A percentile compares a stretch with the other conserved stretches of the same genome.
These are phyloP conservation scores for Morbakka virulenta DNA, from an alignment of 30 jellyfish, hydroid and myxozoan species.

Conservation along the genomic window DNA sequence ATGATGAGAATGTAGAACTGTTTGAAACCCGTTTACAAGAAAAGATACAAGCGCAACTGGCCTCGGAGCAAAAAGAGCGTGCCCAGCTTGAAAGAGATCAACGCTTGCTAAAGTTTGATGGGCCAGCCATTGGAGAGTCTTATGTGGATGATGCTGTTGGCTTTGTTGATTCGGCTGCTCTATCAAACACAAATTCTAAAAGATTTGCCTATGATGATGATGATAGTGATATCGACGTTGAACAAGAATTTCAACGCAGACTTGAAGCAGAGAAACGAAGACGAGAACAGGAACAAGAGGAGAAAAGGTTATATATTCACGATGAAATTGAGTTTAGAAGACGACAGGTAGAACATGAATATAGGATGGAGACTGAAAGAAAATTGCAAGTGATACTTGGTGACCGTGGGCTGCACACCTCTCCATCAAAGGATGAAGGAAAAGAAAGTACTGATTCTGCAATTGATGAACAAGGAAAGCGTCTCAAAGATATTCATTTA, in stretches of 20 bases:
- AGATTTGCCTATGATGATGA: not conserved
- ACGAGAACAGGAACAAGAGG: slow-evolving; percentile 9
- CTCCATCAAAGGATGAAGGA: not conserved
- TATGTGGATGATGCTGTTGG: not conserved
- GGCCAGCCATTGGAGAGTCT: not conserved
- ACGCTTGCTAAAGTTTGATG: not conserved
- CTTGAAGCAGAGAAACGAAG: slow-evolving; percentile 52
- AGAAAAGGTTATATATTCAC: not conserved
- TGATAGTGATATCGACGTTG: slow-evolving; percentile 30
- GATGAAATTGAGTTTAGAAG: slow-evolving; percentile 46
- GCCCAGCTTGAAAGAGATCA: not conserved
- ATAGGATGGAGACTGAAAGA: slow-evolving; percentile 50
- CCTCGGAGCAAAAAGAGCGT: not conserved
- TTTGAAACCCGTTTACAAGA: not conserved
- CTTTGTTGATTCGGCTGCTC: not conserved
- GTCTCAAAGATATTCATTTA: slow-evolving; percentile 9
- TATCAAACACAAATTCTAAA: not conserved
- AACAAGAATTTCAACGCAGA: slow-evolving; percentile 67
- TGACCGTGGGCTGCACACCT: slow-evolving; percentile 32
- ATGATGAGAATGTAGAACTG: not conserved
- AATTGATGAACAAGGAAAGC: slow-evolving; percentile 25
- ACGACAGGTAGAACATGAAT: slow-evolving; percentile 28
- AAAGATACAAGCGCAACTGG: not conserved
- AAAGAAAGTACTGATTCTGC: not conserved
- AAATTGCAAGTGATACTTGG: slow-evolving; percentile 46